Base-by-base conservation (phyloP, 1,140 invertebrate genomes). In the Tenebrio molitor region DNA sequence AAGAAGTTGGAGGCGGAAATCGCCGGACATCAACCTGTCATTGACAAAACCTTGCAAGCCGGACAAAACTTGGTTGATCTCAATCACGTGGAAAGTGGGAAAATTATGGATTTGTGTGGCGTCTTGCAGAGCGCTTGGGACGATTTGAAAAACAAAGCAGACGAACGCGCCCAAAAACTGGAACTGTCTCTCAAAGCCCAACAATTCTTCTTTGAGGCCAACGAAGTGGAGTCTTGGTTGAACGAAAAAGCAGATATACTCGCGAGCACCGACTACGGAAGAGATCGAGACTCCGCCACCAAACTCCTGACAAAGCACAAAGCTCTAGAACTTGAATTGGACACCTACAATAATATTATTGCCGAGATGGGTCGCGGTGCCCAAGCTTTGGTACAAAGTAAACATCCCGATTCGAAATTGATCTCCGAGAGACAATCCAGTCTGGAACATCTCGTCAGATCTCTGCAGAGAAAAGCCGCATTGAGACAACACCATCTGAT, bases 221-320 rank as follows among this genome's bases (percentile, higher is more conserved):
- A 91, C 70, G 96, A 98, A 86, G 92, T 97, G 74, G 96, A 98
- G 84, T 91, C 91, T 50, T 98, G 96, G 96, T 88, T 98, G 53
- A 90, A 90, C 34, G 95, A 97, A 84, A 94, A 94, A 80, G 91
- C 91, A 50, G 92, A 94, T 69, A 89, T 94, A 16, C 83, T 97
- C 4, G 89, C 88, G 39, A 93, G 92, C 16, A 92, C 89, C 2
- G 95, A 97, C 82, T 93, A 92, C 77, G 95, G 95, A 14, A 87
- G 93, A 29, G 96, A 98, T 85, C 88, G 95, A 44, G 93, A 96
- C 81, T 90, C 94, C 8, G 95, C 95, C 34, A 94, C 94, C 10
- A 97, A 96, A 85, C 85, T 97, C 33, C 85, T 97, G 0, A 96
- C 96, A 4, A 96, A 95, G 83, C 95, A 97, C 80, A 97, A 97